phyloP scores from a whole-genome alignment of 2,888 invertebrate species.

The Dryomyza anilis region DNA sequence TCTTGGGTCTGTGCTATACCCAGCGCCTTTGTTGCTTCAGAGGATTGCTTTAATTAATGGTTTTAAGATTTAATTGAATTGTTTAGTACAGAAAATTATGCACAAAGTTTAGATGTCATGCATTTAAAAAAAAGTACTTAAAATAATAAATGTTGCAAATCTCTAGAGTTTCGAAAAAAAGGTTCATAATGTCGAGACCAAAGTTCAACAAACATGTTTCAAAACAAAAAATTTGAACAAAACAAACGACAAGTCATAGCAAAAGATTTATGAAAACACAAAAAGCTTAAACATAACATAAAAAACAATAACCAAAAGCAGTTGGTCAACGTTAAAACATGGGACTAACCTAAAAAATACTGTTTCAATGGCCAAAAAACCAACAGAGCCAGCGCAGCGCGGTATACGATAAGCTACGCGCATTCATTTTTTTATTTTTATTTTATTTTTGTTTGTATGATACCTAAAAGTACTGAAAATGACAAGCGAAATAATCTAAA shows the following conservation, averaged over 20 bases:
- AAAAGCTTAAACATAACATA: not conserved
- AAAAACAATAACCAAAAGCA: not conserved
- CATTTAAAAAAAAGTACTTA: not conserved
- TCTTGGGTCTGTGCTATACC: not conserved
- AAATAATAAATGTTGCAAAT: not conserved
- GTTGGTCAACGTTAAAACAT: conserved; percentile 4
- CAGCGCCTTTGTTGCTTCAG: not conserved
- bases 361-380: not conserved
- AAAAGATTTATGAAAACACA: conserved; percentile 3
- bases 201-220: not conserved
- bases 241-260: not conserved
- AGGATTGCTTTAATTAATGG: conserved; percentile 6
- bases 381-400: not conserved
- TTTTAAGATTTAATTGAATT: conserved; percentile 1
- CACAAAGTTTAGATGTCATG: not conserved
- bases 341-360: too few relatives aligned
- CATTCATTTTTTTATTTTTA: not conserved
- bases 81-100: conserved; percentile 3
- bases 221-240: not conserved
- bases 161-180: not conserved
- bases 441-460: not conserved
- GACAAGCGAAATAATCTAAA: not conserved
- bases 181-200: not conserved
- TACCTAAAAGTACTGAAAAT: not conserved
- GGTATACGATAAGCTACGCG: not conserved